These are phyloP conservation scores for Manis crassicaudata DNA, from an alignment of 2,797 vertebrate genomes.

Conservation along the genomic window DNA sequence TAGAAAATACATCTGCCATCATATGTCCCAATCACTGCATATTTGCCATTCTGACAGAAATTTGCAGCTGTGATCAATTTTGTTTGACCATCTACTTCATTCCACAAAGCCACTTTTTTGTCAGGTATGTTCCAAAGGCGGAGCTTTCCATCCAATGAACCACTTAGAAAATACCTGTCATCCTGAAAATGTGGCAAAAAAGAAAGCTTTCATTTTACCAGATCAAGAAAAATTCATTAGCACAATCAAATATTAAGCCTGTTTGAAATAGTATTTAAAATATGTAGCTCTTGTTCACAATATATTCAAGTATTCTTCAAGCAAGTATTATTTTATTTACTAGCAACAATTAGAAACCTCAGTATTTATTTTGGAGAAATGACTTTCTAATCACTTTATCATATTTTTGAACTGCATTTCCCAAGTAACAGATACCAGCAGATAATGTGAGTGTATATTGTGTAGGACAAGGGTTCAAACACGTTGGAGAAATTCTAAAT, in stretches of 20 bases:
- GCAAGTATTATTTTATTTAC: not conserved
- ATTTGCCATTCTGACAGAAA: slow-evolving; percentile 99
- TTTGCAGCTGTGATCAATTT: slow-evolving; percentile 99
- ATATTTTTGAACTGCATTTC: slow-evolving; percentile 32
- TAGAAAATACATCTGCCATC: slow-evolving; percentile 99
- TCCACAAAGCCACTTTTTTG: slow-evolving; percentile 99
- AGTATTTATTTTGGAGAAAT: slow-evolving; percentile 21
- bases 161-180: slow-evolving; percentile 98
- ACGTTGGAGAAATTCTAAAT: slow-evolving; percentile 48
- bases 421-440: not conserved
- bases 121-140: slow-evolving; percentile 99
- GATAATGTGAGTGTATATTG: not conserved
- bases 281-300: not conserved
- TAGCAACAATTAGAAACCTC: slow-evolving; percentile 24
- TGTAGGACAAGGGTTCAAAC: slow-evolving; percentile 14
- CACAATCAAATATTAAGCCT: slow-evolving; percentile 4
- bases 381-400: not conserved
- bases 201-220: slow-evolving; percentile 56
- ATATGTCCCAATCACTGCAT: slow-evolving; percentile 97
- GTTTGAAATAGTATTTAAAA: slow-evolving; percentile 50
- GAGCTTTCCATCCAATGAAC: slow-evolving; percentile 97
- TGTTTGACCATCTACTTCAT: slow-evolving; percentile 98
- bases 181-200: slow-evolving; percentile 87
- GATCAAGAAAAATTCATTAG: slow-evolving; percentile 35
- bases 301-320: not conserved